Base-by-base conservation (phyloP, 92 coral and sea anemone species). In the Epizoanthus scotinus region DNA sequence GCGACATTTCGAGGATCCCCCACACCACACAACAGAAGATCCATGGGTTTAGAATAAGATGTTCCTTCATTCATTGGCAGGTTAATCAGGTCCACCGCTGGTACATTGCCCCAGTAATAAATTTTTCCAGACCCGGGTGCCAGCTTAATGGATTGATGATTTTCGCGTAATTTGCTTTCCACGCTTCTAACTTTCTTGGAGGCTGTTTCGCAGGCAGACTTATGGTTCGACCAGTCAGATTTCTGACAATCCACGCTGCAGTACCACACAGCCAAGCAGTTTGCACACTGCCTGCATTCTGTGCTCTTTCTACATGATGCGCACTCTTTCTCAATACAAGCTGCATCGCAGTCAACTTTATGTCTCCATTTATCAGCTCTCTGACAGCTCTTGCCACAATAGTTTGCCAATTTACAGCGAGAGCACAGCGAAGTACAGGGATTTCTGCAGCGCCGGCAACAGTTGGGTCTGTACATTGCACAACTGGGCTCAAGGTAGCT, bases 51-150 rank as follows among this genome's bases (percentile, higher is more conserved):
- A 19, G 70, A 62, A 77, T 82, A 87, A 14, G 75, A 88, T 21
- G 28, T 53, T 6, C 97, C 97, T 72, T 92, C 97, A 54, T 90
- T 92, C 86, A 87, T 84, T 56, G 83, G 71, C 73, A 90, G 83
- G 75, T 93, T 93, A 47, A 93, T 54, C 66, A 91, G 60, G 56
- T 93, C 97, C 42, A 87, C 83, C 8, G 94, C 94, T 25, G 97
- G 97, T 2, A 25, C 53, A 71, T 93, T 90, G 10, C 97, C 97
- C 94, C 91, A 93, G 83, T 90, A 93, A 64, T 90, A 93, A 15
- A 31, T 65, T 18, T 24, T 24, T 58, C 31, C 84, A 67, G 42
- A 63, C 81, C 84, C 82, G 67, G 29, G 84, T 86, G 40, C 14
- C 63, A 36, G 22, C 59, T 29, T 84, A 81, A 50, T 58, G 82